A percentile compares a stretch with the other conserved stretches of the same genome.
These are phyloP conservation scores for Cerastoderma edule DNA, from an alignment of 2,888 invertebrate species.

Conservation along the genomic window DNA sequence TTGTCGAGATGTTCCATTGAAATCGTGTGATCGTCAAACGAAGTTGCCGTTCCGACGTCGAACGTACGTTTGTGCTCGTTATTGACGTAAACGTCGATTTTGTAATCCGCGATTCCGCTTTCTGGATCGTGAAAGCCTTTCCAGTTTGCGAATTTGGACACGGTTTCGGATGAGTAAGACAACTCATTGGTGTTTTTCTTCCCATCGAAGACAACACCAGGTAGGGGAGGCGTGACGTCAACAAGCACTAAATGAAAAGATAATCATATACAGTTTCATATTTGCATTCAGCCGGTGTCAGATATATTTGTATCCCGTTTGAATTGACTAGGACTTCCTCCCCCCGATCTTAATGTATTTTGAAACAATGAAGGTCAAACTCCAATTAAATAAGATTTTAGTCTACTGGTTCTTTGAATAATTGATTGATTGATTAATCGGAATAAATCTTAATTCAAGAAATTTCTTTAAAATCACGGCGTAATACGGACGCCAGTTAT, in stretches of 20 bases:
- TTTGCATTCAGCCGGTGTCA: constrained; percentile 51
- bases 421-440: too few species aligned
- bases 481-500: too few species aligned
- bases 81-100: constrained; percentile 60
- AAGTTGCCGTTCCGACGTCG: constrained; percentile 33
- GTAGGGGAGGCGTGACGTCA: constrained; percentile 60
- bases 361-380: too few species aligned
- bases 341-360: too few species aligned
- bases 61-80: constrained; percentile 54
- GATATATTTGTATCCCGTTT: constrained; percentile 64
- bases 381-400: too few species aligned
- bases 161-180: constrained; percentile 60
- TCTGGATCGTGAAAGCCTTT: constrained; percentile 62
- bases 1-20: constrained; percentile 54
- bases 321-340: constrained; percentile 53
- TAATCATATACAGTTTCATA: neutral
- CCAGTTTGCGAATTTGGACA: constrained; percentile 58
- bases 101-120: constrained; percentile 61
- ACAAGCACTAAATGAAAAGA: constrained; percentile 57
- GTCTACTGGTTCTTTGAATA: too few species aligned
- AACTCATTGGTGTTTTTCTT: constrained; percentile 36
- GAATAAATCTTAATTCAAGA: too few species aligned
- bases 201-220: constrained; percentile 62
- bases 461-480: too few species aligned
- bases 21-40: constrained; percentile 54